Conservation (phyloP, 2,888 invertebrate genomes). For the Sthenelais limicola region DNA sequence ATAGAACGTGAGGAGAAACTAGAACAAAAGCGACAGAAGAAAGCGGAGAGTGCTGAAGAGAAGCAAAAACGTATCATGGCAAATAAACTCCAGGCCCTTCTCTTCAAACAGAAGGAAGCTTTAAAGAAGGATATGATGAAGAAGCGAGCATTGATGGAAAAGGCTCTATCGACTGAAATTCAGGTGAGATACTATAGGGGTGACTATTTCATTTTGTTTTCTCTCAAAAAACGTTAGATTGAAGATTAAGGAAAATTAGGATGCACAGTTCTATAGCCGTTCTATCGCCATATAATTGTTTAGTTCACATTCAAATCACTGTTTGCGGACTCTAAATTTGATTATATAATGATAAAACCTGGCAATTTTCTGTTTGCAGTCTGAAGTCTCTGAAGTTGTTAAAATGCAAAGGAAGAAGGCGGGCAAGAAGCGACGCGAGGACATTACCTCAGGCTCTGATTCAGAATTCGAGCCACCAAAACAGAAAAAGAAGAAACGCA, state of each 20-base stretch:
- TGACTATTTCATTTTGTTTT: neutral
- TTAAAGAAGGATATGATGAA: constrained; percentile 94
- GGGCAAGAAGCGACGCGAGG: constrained; percentile 16
- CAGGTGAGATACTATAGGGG: constrained; percentile 74
- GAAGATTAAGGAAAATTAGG: no score
- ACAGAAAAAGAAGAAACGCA: constrained; percentile 60
- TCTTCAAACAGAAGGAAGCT: constrained; percentile 90
- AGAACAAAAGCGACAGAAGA: constrained; percentile 56
- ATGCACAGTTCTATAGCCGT: no score
- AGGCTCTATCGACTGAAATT: constrained; percentile 85
- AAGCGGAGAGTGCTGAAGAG: constrained; percentile 71
- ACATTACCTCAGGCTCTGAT: constrained; percentile 19
- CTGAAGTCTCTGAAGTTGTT: constrained; percentile 58
- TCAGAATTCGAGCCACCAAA: constrained; percentile 40
- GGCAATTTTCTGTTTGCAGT: constrained; percentile 49
- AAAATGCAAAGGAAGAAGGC: constrained; percentile 53
- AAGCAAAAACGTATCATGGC: constrained; percentile 75
- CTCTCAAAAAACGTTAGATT: no score
- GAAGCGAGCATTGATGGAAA: constrained; percentile 84
- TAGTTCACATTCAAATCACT: no score
- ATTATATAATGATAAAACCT: no score
- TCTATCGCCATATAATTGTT: no score
- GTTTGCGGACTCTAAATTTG: no score
- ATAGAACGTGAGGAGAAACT: constrained; percentile 71
- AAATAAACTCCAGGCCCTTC: constrained; percentile 80